These are phyloP conservation scores for Formica aserva DNA, from an alignment of 2,888 invertebrate species.

Conservation along the genomic window DNA sequence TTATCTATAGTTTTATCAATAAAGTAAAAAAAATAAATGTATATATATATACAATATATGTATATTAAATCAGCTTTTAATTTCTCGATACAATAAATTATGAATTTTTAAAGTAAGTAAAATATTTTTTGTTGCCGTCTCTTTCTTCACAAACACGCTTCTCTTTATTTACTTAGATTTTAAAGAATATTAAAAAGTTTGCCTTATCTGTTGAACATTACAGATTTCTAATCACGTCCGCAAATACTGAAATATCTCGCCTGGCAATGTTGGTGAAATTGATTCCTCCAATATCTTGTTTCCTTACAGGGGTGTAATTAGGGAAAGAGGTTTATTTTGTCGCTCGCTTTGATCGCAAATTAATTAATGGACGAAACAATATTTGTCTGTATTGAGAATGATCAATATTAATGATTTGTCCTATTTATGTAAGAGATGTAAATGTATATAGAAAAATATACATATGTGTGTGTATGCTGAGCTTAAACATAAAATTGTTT, in stretches of 20 bases:
- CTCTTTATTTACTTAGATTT: background rate
- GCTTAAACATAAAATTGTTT: slow-evolving; percentile 12
- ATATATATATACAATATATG: background rate
- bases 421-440: slow-evolving; percentile 31
- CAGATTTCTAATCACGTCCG: background rate
- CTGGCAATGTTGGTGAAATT: slow-evolving; percentile 42
- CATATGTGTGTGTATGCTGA: background rate
- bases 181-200: background rate
- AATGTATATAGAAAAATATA: slow-evolving; percentile 23
- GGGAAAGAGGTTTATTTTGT: slow-evolving; percentile 48
- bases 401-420: slow-evolving; percentile 44
- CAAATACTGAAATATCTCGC: background rate
- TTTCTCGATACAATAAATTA: background rate
- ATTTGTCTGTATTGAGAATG: slow-evolving; percentile 33
- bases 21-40: background rate
- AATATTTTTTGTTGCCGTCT: background rate
- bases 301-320: slow-evolving; percentile 48
- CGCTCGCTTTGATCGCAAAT: slow-evolving; percentile 33
- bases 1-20: background rate
- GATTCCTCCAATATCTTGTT: slow-evolving; percentile 52
- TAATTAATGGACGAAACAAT: slow-evolving; percentile 34
- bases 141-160: background rate
- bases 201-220: background rate
- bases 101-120: background rate
- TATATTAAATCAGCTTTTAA: background rate